Percentiles rank a stretch among this genome's conserved stretches.
phyloP scores from a whole-genome alignment of 2,113 vertebrate species.

The Aspidoscelis tigris region DNA sequence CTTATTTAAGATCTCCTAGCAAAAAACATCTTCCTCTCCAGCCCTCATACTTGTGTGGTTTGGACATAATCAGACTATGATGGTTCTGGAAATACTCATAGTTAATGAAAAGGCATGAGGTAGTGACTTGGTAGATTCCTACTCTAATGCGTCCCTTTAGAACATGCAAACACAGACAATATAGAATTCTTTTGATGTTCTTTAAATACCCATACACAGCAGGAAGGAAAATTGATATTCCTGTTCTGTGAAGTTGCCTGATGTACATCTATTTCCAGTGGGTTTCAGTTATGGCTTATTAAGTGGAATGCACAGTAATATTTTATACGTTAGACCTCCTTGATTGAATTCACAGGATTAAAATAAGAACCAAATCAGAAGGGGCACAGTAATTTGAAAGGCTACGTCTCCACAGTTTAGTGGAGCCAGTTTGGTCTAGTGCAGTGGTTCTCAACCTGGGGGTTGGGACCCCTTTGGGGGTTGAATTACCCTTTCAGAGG shows the following conservation, averaged over 20 bases:
- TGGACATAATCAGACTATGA: not conserved
- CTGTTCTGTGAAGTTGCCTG: constrained; percentile 28
- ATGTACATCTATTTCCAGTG: constrained; percentile 33
- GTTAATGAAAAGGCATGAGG: constrained; percentile 14
- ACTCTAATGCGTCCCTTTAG: constrained; percentile 12
- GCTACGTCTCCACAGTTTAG: no score
- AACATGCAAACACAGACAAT: not conserved
- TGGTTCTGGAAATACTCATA: constrained; percentile 50
- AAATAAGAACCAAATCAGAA: no score
- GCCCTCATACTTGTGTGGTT: constrained; percentile 1
- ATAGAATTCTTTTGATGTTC: not conserved
- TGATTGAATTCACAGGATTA: constrained; percentile 31
- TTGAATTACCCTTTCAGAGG: no score
- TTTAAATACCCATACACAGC: not conserved
- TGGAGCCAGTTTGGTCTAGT: no score
- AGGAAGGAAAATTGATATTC: constrained; percentile 39
- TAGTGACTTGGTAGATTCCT: constrained; percentile 16
- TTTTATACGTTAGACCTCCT: constrained; percentile 39
- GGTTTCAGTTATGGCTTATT: constrained; percentile 40
- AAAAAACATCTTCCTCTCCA: not conserved
- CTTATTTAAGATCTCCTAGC: constrained; percentile 6
- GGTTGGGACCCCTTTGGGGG: no score
- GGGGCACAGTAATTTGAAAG: no score
- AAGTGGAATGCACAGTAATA: constrained; percentile 8
- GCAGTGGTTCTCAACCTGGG: no score